Base-by-base conservation (phyloP, 1,140 invertebrate genomes). In the Drosophila gunungcola region DNA sequence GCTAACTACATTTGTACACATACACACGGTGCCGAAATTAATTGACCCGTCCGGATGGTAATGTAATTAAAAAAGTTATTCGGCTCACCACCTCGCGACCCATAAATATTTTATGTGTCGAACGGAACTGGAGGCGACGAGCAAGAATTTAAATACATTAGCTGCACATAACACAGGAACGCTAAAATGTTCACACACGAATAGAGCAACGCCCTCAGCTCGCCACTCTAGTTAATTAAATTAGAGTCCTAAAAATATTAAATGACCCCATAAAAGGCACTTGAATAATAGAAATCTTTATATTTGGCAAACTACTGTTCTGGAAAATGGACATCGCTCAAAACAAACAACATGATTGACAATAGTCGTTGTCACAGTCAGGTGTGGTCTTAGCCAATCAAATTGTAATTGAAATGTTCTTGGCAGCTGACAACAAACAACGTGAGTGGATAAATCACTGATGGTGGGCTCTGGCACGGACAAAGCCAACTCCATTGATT, bases 341-440 rank as follows among this genome's bases (percentile, higher is more conserved):
- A 4, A 34, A 3, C 13, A 39, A 39, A 36, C 64, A 39, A 36
- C 64, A 48, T 39, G 64, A 48, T 16, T 39, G 58, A 41, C 43
- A 39, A 49, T 65, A 6, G 60, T 3, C 43, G 41, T 65, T 5
- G 63, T 3, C 43, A 27, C 13, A 25, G 5, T 36, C 65, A 70
- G 68, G 68, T 70, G 68, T 70, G 68, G 68, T 70, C 68, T 38
- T 38, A 3, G 52, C 29, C 42, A 70, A 70, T 70, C 39, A 70
- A 51, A 67, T 39, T 48, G 72, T 73, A 73, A 75, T 67, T 61
- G 63, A 79, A 73, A 82, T 82, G 80, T 82, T 82, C 74, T 61
- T 57, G 80, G 65, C 80, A 79, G 52, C 41, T 48, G 69, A 64
- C 80, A 78, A 45, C 41, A 32, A 64, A 49, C 60, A 63, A 42